Evolutionary conservation across 2,888 invertebrate species (phyloP).

Genomic region (Bruchidius siliquastri): DNA sequence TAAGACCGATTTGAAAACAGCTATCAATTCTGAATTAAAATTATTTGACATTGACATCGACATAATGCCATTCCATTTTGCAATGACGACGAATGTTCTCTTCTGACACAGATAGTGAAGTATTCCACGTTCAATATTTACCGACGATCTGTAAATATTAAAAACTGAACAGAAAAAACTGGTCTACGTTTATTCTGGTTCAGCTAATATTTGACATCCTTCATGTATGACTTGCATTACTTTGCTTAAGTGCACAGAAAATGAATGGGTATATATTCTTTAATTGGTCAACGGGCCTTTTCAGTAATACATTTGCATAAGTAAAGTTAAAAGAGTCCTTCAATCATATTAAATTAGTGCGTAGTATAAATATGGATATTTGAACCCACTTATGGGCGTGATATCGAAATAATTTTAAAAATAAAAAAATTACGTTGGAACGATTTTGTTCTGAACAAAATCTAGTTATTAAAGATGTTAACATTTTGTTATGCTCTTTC

Average conservation of each 20-base stretch:
- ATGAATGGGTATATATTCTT: background rate
- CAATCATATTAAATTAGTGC: background rate
- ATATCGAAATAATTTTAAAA: no score
- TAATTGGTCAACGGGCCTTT: background rate
- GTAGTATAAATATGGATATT: background rate
- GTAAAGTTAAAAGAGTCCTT: background rate
- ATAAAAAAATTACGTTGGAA: no score
- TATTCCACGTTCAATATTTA: background rate
- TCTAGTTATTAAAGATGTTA: no score
- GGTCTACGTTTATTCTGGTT: background rate
- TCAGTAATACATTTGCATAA: background rate
- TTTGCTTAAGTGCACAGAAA: background rate
- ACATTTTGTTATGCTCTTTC: no score
- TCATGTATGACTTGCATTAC: background rate
- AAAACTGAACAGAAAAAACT: background rate
- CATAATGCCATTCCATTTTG: background rate
- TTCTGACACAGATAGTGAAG: background rate
- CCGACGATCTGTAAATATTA: background rate
- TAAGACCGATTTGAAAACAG: no score
- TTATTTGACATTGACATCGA: no score
- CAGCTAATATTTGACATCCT: background rate
- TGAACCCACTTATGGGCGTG: no score
- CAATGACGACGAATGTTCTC: background rate
- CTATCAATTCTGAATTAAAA: no score
- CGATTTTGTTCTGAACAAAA: no score